Conservation (phyloP, 1,140 invertebrate genomes). For the Scaptomyza graminum region DNA sequence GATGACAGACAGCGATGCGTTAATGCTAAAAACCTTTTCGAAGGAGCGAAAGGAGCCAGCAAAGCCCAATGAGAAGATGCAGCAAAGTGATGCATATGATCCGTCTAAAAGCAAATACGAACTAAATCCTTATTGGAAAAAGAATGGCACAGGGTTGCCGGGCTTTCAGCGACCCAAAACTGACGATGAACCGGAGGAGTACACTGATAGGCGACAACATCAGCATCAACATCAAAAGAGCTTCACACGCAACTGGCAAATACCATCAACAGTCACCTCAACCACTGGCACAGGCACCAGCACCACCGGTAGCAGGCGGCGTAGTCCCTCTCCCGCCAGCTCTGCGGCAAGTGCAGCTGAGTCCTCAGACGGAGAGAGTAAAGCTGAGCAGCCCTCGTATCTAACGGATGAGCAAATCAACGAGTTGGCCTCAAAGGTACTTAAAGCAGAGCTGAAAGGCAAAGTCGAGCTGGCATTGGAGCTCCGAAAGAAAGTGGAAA, state of each 20-base stretch:
- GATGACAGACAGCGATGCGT: conserved; percentile 85
- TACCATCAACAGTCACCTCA: conserved; percentile 4
- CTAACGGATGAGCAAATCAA: conserved; percentile 93
- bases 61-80: conserved; percentile 84
- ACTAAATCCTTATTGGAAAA: conserved; percentile 97
- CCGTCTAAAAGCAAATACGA: conserved; percentile 90
- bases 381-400: conserved; percentile 60
- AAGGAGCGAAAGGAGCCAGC: conserved; percentile 84
- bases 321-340: neutral
- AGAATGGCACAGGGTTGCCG: conserved; percentile 92
- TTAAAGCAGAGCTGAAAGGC: conserved; percentile 96
- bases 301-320: neutral
- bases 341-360: neutral
- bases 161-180: conserved; percentile 85
- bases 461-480: conserved; percentile 88
- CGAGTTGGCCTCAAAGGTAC: conserved; percentile 92
- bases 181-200: conserved; percentile 43
- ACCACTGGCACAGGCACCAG: neutral
- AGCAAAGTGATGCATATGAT: conserved; percentile 87
- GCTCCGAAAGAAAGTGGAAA: conserved; percentile 90
- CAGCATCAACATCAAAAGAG: neutral
- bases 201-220: neutral
- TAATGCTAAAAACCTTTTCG: conserved; percentile 84
- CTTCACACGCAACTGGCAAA: conserved; percentile 35
- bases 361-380: conserved; percentile 5